Base-by-base conservation (phyloP, 1,140 invertebrate genomes). In the Eciton burchellii region DNA sequence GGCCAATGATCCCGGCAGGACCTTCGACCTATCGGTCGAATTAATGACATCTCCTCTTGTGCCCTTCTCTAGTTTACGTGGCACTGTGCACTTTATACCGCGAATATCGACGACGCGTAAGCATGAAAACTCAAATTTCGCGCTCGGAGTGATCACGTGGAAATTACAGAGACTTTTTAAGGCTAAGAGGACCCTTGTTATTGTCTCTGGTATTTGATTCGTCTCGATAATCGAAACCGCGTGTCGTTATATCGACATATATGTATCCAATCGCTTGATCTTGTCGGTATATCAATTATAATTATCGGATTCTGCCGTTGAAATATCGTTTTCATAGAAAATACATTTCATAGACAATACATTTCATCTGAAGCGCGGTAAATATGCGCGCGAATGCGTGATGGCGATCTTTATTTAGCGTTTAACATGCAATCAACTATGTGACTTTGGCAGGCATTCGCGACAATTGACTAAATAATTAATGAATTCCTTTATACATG, bases 151-250 rank as follows among this genome's bases (percentile, higher is more conserved):
- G 35, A 71, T 35, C 24, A 35, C 29, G 19, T 16, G 47, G 2
- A 29, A 45, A 84, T 54, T 35, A 29, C 45, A 52, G 59, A 81
- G 84, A 54, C 82, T 85, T 72, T 43, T 63, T 77, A 79, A n/a
- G 70, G n/a, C n/a, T n/a, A n/a, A n/a, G n/a, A n/a, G n/a, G n/a
- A n/a, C n/a, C n/a, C n/a, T n/a, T n/a, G n/a, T 84, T 79, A 65
- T 85, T 79, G 84, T 29, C 26, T 4, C 16, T 43, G 26, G 24
- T 26, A 35, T 35, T 63, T 35, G 21, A 57, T 47, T 19, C 45
- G 77, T 54, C 41, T 21, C 56, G 3, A 24, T 9, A 11, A 19
- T 11, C 54, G 12, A 41, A 77, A 66, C 21, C 41, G 24, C 8
- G 29, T 72, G 45, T 24, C 16, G 9, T 54, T 72, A 19, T 6